Evolutionary conservation across 2,797 vertebrate genomes (phyloP), one percentile per base, ranked within the genome.

Genomic region (Tragopan temminckii): DNA sequence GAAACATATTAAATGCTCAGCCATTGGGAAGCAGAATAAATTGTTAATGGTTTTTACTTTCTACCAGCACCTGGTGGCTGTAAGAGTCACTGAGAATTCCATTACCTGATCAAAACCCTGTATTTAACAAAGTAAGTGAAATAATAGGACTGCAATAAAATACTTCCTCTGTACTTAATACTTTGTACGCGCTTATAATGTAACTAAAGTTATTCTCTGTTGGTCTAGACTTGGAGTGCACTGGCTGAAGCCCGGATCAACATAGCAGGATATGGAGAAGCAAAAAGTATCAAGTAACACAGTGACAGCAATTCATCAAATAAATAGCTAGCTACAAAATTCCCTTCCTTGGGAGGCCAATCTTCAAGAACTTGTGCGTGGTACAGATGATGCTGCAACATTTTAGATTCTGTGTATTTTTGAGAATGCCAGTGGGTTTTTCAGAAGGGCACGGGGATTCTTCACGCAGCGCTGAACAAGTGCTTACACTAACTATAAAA

Each of bases 221-320:
- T 77, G 42, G 83, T 27, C 25, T 48, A 62, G 40, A 48, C 29
- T 53, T 19, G 7, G 1, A 57, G 1, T 4, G 10, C 15, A 31
- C 27, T 69, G 38, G 13, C 59, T 75, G 19, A 85, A 61, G 38
- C 58, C 67, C 18, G 66, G 46, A 38, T 9, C 9, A 19, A 23
- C 5, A 7, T 1, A 57, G 19, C 31, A 80, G 13, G 7, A 36
- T 1, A 8, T 1, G 2, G 80, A 59, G 12, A 25, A 58, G 18
- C 25, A 35, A 25, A 48, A 71, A 38, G n/a, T 7, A 20, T 46
- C 55, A 85, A 74, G 5, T 20, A 95, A 29, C 45, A 75, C 13
- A 90, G 75, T 48, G 3, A 4, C 33, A 82, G 16, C 52, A 53
- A 16, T 18, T 53, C 48, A 87, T 68, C 61, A 92, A 87, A 93